Conservation (phyloP, 2,888 invertebrate species). For the Epinotia brunnichana region DNA sequence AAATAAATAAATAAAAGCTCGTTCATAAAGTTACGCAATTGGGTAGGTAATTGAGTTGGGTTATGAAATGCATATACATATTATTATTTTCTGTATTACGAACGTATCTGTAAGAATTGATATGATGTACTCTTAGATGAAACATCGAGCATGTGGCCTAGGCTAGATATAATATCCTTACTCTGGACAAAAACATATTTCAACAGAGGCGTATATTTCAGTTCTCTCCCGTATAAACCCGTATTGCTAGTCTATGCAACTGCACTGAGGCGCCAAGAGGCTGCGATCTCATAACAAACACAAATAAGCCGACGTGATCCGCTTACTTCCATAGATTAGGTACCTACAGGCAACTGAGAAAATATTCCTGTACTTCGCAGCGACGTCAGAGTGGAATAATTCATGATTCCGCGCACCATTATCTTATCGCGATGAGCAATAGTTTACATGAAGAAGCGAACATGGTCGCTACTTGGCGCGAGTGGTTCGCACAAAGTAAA, state of each 20-base stretch:
- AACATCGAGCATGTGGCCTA: background rate
- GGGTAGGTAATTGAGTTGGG: too few species aligned
- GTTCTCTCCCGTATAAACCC: conserved; percentile 6
- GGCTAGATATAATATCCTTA: background rate
- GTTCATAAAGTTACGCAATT: too few species aligned
- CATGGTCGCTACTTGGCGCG: conserved; percentile 56
- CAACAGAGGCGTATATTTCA: background rate
- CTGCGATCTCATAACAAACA: conserved; percentile 80
- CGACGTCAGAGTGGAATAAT: conserved; percentile 56
- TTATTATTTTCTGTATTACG: too few species aligned
- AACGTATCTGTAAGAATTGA: too few species aligned
- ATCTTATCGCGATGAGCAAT: conserved; percentile 73
- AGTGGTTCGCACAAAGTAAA: conserved; percentile 26
- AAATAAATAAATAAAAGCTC: too few species aligned
- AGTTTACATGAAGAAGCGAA: conserved; percentile 64
- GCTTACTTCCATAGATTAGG: conserved; percentile 79
- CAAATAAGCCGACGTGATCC: conserved; percentile 82
- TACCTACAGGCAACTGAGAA: conserved; percentile 51
- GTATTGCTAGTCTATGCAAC: conserved; percentile 39
- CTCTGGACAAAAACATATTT: background rate
- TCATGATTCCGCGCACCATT: conserved; percentile 67
- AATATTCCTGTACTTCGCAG: conserved; percentile 66
- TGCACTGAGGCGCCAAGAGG: conserved; percentile 65
- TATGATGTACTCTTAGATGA: background rate
- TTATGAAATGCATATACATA: too few species aligned